Base-by-base conservation (phyloP, 2,888 invertebrate genomes). In the Leucozona laternaria region DNA sequence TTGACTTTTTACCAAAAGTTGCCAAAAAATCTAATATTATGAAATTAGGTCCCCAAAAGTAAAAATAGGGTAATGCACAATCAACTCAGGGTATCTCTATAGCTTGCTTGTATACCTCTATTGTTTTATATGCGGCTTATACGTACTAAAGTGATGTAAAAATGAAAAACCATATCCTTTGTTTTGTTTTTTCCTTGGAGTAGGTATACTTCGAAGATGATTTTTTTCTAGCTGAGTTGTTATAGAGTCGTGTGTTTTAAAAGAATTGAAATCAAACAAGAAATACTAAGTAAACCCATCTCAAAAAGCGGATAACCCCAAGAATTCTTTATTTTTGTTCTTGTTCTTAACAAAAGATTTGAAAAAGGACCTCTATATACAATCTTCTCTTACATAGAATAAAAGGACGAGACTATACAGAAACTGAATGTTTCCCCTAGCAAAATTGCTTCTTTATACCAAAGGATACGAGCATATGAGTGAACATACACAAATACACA, bases 401-500 rank as follows among this genome's bases (percentile, higher is more conserved):
- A 25, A 34, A 34, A 68, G 34, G 50, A 50, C 50, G 6, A 50
- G n/a, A 31, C 17, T 20, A 31, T 31, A 31, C n/a, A 66, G 28
- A 48, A 48, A 48, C n/a, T 48, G 17, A 48, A 40, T 57, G 76
- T n/a, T 73, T 73, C 60, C 34, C 76, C 62, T 53, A 17, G 55
- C 64, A 48, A 78, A 78, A 81, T 79, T 73, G 68, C 68, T 78
- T 17, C 72, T 73, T 31, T 58, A 37, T 68, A 60, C 66, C 50
- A 58, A 77, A 77, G 81, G 81, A 76, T 77, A 53, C 45, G 11
- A 37, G 22, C 28, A 76, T 53, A 43, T 62, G 43, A 77, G 45
- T 2, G 22, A 48, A 45, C 20, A 43, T 8, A 50, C 13, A 17
- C 5, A n/a, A 48, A 45, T 20, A 43, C 4, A 50, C 13, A 17